These are phyloP conservation scores for Sparus aurata DNA, from an alignment of 2,797 vertebrate genomes.

Conservation along the genomic window DNA sequence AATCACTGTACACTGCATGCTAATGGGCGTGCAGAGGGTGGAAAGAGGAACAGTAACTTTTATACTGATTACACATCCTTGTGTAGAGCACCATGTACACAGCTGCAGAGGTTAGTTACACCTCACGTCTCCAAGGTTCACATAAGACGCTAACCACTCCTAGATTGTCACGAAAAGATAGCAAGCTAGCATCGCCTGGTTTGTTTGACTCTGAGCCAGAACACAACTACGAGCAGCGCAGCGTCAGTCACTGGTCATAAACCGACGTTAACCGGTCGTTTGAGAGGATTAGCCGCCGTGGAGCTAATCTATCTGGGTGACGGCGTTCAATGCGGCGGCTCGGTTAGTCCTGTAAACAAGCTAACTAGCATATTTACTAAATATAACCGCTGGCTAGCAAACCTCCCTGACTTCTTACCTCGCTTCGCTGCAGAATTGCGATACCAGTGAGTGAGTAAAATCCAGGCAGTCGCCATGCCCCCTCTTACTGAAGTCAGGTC, in stretches of 20 bases:
- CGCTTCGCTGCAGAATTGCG: conserved; percentile 44
- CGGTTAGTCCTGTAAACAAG: conserved; percentile 54
- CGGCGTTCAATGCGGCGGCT: conserved; percentile 41
- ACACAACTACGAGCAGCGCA: conserved; percentile 1
- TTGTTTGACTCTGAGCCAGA: conserved; percentile 24
- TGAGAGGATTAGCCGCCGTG: conserved; percentile 11
- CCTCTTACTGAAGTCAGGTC: conserved; percentile 10
- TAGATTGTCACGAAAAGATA: neutral
- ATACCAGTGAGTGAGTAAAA: conserved; percentile 27
- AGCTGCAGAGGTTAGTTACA: conserved; percentile 12
- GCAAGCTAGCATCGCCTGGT: conserved; percentile 6
- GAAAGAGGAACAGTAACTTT: accelerated
- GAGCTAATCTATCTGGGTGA: conserved; percentile 27
- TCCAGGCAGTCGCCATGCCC: conserved; percentile 48
- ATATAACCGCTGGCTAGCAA: conserved; percentile 30
- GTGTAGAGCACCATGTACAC: neutral
- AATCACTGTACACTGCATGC: neutral
- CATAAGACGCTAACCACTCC: conserved; percentile 7
- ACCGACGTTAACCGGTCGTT: neutral
- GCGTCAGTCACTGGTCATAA: neutral
- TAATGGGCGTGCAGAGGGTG: neutral
- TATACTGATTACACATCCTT: neutral
- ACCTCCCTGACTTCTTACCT: conserved; percentile 61
- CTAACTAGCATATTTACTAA: conserved; percentile 71
- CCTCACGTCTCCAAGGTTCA: conserved; percentile 12